A percentile compares a stretch with the other conserved stretches of the same genome.
phyloP scores from a whole-genome alignment of 2,888 invertebrate species.

The Eupithecia subumbrata region DNA sequence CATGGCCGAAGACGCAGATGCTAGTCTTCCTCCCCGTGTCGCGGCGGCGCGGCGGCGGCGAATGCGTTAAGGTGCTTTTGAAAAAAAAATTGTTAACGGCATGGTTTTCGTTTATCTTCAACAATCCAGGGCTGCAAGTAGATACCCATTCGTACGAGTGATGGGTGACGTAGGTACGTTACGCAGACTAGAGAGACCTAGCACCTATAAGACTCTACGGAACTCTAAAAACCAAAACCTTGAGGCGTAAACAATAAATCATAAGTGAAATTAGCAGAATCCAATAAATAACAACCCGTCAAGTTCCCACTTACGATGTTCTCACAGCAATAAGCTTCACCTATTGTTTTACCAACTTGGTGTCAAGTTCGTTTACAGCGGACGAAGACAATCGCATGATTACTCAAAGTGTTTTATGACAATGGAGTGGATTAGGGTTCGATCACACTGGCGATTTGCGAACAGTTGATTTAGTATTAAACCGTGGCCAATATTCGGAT shows the following conservation, averaged over 20 bases:
- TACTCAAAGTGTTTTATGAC: constrained; percentile 7
- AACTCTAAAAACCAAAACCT: background rate
- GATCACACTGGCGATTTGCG: background rate
- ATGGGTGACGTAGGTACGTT: background rate
- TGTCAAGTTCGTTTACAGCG: constrained; percentile 22
- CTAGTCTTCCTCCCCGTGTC: no score
- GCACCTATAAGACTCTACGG: background rate
- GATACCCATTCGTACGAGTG: background rate
- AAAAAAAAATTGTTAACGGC: no score
- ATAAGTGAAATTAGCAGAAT: constrained; percentile 25
- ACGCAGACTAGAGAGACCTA: background rate
- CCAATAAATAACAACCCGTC: background rate
- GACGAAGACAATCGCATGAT: constrained; percentile 19
- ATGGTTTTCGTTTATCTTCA: background rate
- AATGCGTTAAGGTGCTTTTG: no score
- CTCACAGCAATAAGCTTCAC: constrained; percentile 27
- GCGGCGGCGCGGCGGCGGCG: no score
- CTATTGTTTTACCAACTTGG: constrained; percentile 23
- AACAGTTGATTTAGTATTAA: background rate
- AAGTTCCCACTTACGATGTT: constrained; percentile 16
- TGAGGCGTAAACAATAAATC: constrained; percentile 8
- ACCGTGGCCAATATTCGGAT: no score
- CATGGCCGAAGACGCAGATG: no score
- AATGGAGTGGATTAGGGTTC: constrained; percentile 8
- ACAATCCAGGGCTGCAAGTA: background rate